These are phyloP conservation scores for Arrhamphus sclerolepis DNA, from an alignment of 2,797 vertebrate genomes.

Conservation along the genomic window DNA sequence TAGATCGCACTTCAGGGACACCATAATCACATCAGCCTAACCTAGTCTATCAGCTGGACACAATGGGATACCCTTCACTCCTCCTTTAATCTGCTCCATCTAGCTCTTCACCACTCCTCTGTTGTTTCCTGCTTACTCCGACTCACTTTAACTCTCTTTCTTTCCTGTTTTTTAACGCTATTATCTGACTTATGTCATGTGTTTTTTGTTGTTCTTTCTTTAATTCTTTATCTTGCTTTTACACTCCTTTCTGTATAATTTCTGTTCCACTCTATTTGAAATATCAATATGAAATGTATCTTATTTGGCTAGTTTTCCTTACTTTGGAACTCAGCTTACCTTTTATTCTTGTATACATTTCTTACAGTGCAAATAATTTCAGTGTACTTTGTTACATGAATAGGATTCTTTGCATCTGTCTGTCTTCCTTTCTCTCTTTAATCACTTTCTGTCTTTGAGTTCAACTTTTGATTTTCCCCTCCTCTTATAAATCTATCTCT, in stretches of 20 bases:
- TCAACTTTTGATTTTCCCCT: constrained; percentile 7
- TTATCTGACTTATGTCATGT: constrained; percentile 16
- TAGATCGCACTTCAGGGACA: constrained; percentile 87
- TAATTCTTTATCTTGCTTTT: constrained; percentile 1
- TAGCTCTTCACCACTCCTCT: constrained; percentile 67
- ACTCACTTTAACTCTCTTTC: constrained; percentile 27
- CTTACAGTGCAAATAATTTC: not conserved
- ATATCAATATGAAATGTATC: not conserved
- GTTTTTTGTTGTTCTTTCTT: not conserved
- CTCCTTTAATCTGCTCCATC: constrained; percentile 80
- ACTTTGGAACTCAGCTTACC: not conserved
- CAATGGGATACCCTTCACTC: constrained; percentile 83
- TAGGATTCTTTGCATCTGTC: not conserved
- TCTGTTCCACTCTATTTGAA: not conserved
- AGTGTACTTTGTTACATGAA: too few relatives aligned
- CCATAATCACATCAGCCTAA: constrained; percentile 87
- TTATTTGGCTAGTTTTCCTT: not conserved
- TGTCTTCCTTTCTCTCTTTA: not conserved
- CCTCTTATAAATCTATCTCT: constrained; percentile 13
- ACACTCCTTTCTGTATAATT: not conserved
- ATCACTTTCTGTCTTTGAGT: not conserved
- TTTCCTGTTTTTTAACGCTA: constrained; percentile 4
- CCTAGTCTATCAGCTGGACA: constrained; percentile 84
- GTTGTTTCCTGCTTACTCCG: constrained; percentile 30
- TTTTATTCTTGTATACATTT: not conserved